A percentile compares a stretch with the other conserved stretches of the same genome.
These are phyloP conservation scores for Brachylomia viminalis DNA, from an alignment of 2,888 invertebrate genomes.

Conservation along the genomic window DNA sequence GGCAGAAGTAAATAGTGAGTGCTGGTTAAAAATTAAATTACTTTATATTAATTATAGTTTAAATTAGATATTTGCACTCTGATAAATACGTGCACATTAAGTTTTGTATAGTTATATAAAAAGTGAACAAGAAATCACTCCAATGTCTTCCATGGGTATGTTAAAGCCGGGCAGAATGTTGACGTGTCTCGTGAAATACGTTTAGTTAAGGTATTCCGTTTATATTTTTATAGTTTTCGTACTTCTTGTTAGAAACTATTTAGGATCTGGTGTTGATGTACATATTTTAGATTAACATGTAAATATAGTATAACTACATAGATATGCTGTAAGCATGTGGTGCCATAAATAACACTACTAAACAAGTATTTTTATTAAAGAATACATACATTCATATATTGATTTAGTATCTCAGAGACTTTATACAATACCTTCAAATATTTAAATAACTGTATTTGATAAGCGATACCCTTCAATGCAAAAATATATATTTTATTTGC, in stretches of 20 bases:
- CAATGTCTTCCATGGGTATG: slow-evolving; percentile 81
- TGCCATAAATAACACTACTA: slow-evolving; percentile 88
- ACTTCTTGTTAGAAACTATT: slow-evolving; percentile 68
- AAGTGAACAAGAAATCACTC: slow-evolving; percentile 76
- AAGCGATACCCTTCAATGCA: slow-evolving; percentile 46
- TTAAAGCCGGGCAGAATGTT: slow-evolving; percentile 67
- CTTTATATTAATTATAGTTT: slow-evolving; percentile 51
- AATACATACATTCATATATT: slow-evolving; percentile 65
- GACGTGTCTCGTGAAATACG: slow-evolving; percentile 60
- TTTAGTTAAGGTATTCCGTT: slow-evolving; percentile 55
- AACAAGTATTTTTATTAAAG: slow-evolving; percentile 79
- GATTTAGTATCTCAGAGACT: slow-evolving; percentile 54
- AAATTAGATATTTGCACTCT: slow-evolving; percentile 62
- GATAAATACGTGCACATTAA: slow-evolving; percentile 70
- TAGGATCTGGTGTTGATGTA: slow-evolving; percentile 73
- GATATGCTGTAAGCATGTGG: slow-evolving; percentile 89
- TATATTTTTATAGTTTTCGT: slow-evolving; percentile 69
- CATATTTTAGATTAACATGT: slow-evolving; percentile 74
- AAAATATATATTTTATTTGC: slow-evolving; percentile 56
- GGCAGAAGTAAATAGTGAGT: slow-evolving; percentile 51
- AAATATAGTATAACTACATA: slow-evolving; percentile 73
- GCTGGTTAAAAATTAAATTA: slow-evolving; percentile 58
- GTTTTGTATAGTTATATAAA: slow-evolving; percentile 62
- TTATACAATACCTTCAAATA: slow-evolving; percentile 50
- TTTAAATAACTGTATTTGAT: slow-evolving; percentile 48